Conservation (phyloP, 1,140 invertebrate species). For the Heliconius melpomene region DNA sequence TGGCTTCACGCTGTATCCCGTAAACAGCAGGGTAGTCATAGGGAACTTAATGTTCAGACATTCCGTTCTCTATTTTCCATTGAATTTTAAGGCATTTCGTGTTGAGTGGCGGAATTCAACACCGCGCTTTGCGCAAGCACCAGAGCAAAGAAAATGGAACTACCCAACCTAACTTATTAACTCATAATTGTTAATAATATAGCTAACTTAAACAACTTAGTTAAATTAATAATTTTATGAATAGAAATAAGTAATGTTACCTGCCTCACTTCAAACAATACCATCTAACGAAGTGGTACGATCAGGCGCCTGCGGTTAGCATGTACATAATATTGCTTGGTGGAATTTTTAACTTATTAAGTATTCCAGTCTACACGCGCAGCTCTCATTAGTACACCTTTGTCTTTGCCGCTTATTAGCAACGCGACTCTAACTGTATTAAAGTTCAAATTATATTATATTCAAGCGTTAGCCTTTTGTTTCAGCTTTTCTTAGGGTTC, state of each 20-base stretch:
- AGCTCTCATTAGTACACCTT: slow-evolving; percentile 65
- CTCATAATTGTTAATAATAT: no score
- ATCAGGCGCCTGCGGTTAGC: slow-evolving; percentile 38
- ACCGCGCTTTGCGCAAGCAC: no score
- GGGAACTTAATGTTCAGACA: no score
- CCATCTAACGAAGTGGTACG: slow-evolving; percentile 60
- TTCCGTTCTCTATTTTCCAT: no score
- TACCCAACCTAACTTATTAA: no score
- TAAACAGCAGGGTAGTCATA: no score
- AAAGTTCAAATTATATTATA: slow-evolving; percentile 28
- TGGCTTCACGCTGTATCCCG: no score
- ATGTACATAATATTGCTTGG: slow-evolving; percentile 43
- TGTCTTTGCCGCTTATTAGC: slow-evolving; percentile 53
- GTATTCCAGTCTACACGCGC: slow-evolving; percentile 56
- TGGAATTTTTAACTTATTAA: slow-evolving; percentile 63
- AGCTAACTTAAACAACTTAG: no score
- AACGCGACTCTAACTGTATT: slow-evolving; percentile 29
- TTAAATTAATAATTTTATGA: background rate
- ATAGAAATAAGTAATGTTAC: background rate
- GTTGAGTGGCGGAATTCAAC: no score
- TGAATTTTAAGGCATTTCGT: no score
- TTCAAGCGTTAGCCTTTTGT: background rate
- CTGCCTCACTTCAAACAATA: slow-evolving; percentile 52
- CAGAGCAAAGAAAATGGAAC: no score
- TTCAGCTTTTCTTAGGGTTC: background rate